A percentile compares a stretch with the other conserved stretches of the same genome.
Conservation (phyloP, 2,797 vertebrate species). For the Natrix natrix region DNA sequence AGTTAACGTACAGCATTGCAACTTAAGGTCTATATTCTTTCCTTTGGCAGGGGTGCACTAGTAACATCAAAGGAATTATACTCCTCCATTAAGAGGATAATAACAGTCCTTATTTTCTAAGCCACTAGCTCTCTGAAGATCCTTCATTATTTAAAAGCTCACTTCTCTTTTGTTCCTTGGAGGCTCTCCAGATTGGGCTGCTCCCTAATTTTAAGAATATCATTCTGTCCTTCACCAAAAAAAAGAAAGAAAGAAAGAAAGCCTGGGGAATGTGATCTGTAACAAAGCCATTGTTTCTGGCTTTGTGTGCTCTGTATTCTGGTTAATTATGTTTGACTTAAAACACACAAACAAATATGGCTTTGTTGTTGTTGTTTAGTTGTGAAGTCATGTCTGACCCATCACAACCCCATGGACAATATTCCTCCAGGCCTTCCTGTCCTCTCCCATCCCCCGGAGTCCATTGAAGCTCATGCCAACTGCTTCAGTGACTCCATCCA, state of each 20-base stretch:
- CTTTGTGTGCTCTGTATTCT: neutral
- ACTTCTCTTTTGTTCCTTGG: neutral
- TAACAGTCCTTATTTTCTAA: conserved; percentile 12
- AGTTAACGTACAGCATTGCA: neutral
- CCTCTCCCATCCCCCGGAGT: too few species aligned
- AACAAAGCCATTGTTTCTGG: neutral
- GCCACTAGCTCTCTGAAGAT: neutral
- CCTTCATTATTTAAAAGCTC: neutral
- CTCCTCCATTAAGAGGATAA: neutral
- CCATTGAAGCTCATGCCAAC: too few species aligned
- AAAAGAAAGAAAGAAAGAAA: too few species aligned
- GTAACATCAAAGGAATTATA: neutral
- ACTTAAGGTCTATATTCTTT: neutral
- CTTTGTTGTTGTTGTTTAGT: neutral
- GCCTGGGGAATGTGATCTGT: neutral
- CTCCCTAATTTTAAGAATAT: neutral
- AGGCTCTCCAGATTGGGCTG: neutral
- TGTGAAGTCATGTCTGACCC: too few species aligned
- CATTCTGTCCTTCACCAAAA: too few species aligned
- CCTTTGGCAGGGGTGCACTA: neutral
- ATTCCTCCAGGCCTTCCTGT: too few species aligned
- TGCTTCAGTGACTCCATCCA: too few species aligned
- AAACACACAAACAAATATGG: neutral
- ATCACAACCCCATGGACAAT: too few species aligned
- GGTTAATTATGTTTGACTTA: neutral